Evolutionary conservation across 2,888 invertebrate genomes (phyloP).

Genomic region (Eristalis arbustorum): DNA sequence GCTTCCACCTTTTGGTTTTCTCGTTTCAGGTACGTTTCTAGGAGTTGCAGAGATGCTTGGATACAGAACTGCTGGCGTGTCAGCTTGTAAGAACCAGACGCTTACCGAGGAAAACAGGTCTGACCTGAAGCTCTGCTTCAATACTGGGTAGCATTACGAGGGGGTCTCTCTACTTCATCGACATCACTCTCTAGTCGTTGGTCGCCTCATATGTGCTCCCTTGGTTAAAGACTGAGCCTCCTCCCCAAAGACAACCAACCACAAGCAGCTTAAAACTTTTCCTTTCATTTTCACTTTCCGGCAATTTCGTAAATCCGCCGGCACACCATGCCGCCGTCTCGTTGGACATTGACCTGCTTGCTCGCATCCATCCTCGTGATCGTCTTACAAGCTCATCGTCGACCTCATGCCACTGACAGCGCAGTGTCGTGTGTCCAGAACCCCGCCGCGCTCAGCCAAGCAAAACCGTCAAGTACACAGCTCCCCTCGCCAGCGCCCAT

Average conservation of each 20-base stretch:
- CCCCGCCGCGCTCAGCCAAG: constrained; percentile 21
- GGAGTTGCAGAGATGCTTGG: not conserved
- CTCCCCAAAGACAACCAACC: too few species aligned
- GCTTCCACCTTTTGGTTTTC: not conserved
- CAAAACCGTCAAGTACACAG: constrained; percentile 53
- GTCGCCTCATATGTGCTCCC: too few species aligned
- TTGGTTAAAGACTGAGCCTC: too few species aligned
- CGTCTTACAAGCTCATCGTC: not conserved
- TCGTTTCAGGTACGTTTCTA: constrained; percentile 13
- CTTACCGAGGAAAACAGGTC: too few species aligned
- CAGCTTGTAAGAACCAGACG: too few species aligned
- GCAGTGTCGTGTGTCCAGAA: constrained; percentile 1
- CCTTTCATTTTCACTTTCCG: not conserved
- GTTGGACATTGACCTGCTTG: not conserved
- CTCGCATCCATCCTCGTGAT: not conserved
- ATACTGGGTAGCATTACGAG: too few species aligned
- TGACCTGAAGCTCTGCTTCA: too few species aligned
- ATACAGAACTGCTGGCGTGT: too few species aligned
- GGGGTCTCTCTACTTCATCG: too few species aligned
- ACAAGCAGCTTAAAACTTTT: not conserved
- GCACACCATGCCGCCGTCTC: not conserved
- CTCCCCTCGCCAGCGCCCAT: constrained; percentile 7
- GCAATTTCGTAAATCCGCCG: not conserved
- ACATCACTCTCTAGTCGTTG: too few species aligned
- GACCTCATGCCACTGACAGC: constrained; percentile 8